phyloP scores from a whole-genome alignment of 2,113 vertebrate genomes.

The Nesogale talazaci region DNA sequence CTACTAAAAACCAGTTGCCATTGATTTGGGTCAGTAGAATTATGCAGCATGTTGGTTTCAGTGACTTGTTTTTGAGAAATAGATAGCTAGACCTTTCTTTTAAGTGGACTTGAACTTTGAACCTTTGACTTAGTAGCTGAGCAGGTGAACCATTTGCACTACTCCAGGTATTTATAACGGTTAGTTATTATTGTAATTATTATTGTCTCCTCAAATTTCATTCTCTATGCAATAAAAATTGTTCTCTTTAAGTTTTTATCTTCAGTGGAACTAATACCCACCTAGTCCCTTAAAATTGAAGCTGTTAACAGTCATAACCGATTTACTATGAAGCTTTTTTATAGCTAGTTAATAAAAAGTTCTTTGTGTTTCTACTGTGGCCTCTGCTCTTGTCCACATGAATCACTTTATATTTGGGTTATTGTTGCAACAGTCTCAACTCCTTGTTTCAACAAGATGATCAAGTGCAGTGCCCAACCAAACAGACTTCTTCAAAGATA shows the following conservation, averaged over 20 bases:
- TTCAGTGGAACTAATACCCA: background rate
- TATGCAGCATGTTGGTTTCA: no score
- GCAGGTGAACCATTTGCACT: background rate
- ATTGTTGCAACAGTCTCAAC: background rate
- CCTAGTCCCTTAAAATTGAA: background rate
- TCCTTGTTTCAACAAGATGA: conserved; percentile 31
- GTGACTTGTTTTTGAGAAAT: background rate
- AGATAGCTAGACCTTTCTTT: background rate
- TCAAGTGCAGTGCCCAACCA: no score
- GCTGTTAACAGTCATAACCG: background rate
- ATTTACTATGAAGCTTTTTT: background rate
- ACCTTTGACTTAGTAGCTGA: background rate
- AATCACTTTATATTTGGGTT: conserved; percentile 7
- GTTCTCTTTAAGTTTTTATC: background rate
- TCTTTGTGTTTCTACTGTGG: background rate
- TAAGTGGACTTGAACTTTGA: background rate
- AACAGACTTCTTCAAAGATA: no score
- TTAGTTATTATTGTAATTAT: conserved; percentile 27
- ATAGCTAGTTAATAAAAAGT: background rate
- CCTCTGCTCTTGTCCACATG: background rate
- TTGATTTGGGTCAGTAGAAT: background rate
- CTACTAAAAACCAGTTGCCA: background rate
- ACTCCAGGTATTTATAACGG: background rate
- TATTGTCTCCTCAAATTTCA: conserved; percentile 39
- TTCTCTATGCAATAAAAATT: background rate